Evolutionary conservation across 2,113 vertebrate species (phyloP).

Genomic region (Myiopsitta monachus): DNA sequence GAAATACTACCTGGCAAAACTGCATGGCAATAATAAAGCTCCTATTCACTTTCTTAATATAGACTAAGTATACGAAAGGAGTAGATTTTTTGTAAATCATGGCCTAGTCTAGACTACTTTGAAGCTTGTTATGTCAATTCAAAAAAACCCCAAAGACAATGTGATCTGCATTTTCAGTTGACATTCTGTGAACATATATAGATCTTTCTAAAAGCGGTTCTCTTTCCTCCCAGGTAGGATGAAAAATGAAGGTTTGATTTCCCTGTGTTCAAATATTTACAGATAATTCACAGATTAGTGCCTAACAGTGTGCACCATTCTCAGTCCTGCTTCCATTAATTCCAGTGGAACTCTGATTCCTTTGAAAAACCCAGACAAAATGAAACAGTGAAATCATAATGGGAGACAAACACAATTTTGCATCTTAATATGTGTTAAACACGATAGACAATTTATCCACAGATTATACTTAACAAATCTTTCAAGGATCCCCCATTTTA

Average conservation of each 20-base stretch:
- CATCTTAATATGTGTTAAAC: not conserved
- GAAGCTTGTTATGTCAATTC: not conserved
- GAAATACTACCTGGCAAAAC: not conserved
- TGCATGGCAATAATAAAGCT: not conserved
- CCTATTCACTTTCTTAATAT: not conserved
- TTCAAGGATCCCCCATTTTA: not conserved
- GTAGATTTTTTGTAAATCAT: not conserved
- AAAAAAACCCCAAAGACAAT: not conserved
- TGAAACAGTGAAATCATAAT: not conserved
- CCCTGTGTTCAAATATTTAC: conserved; percentile 29
- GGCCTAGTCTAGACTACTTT: not conserved
- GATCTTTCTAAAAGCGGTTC: conserved; percentile 14
- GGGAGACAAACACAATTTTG: not conserved
- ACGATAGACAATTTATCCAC: not conserved
- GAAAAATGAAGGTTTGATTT: conserved; percentile 49
- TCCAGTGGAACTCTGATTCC: not conserved
- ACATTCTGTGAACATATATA: not conserved
- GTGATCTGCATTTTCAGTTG: conserved; percentile 7
- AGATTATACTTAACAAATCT: not conserved
- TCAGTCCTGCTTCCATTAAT: not conserved
- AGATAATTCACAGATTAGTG: conserved; percentile 22
- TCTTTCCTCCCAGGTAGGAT: not conserved
- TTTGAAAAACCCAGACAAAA: not conserved
- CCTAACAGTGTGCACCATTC: not conserved
- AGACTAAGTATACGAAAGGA: not conserved